phyloP scores from a whole-genome alignment of 2,888 invertebrate species.

The Boloria euphrosyne region DNA sequence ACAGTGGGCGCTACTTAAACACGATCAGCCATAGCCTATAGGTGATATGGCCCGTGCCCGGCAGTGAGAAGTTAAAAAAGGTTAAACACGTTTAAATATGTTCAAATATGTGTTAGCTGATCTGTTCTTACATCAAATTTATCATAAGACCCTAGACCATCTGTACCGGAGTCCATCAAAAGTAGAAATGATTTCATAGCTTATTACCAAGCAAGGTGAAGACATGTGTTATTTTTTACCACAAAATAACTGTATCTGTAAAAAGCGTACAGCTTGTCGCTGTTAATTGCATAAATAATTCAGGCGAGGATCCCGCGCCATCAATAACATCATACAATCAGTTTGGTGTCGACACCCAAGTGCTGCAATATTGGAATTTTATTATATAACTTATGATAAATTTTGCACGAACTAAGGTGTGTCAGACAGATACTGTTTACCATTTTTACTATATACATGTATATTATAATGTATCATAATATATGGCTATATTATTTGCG shows the following conservation, averaged over 20 bases:
- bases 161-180: background rate
- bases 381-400: slow-evolving; percentile 12
- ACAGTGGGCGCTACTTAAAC: no score
- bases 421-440: no score
- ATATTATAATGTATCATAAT: no score
- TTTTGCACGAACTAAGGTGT: no score
- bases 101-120: no score
- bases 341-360: slow-evolving; percentile 31
- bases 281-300: slow-evolving; percentile 45
- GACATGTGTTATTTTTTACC: slow-evolving; percentile 21
- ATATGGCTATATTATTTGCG: no score
- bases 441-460: background rate
- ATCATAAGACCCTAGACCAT: no score
- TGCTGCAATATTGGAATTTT: slow-evolving; percentile 25
- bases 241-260: slow-evolving; percentile 25
- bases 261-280: slow-evolving; percentile 38
- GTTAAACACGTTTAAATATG: no score
- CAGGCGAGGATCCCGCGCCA: slow-evolving; percentile 38
- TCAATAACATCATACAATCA: slow-evolving; percentile 33
- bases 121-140: no score
- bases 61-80: no score
- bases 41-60: no score
- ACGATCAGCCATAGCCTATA: no score
- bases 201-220: slow-evolving; percentile 16
- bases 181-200: slow-evolving; percentile 10